Percentiles rank a stretch among this genome's conserved stretches.
Evolutionary conservation across 2,888 invertebrate genomes (phyloP).

Genomic region (Chesias legatella): DNA sequence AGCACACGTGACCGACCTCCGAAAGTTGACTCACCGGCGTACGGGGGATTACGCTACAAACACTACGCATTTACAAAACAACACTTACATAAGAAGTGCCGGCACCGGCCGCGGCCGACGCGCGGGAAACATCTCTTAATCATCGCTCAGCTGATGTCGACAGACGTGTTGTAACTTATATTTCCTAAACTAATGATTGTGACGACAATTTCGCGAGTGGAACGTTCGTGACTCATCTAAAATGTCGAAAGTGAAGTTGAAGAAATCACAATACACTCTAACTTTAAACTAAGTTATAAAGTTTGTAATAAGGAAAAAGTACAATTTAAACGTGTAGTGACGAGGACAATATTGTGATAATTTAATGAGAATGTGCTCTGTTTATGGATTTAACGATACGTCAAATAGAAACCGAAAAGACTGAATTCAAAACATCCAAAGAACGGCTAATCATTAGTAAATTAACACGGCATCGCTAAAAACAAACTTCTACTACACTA

Average conservation of each 20-base stretch:
- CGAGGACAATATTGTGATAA: slow-evolving; percentile 38
- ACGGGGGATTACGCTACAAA: slow-evolving; percentile 39
- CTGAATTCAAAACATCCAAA: slow-evolving; percentile 51
- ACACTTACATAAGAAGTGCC: slow-evolving; percentile 26
- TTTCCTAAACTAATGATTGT: slow-evolving; percentile 51
- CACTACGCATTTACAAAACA: slow-evolving; percentile 31
- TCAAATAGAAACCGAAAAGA: slow-evolving; percentile 36
- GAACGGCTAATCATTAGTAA: slow-evolving; percentile 46
- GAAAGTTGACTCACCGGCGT: slow-evolving; percentile 40
- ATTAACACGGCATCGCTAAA: slow-evolving; percentile 31
- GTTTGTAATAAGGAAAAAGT: slow-evolving; percentile 53
- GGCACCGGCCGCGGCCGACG: slow-evolving; percentile 41
- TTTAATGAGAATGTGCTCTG: slow-evolving; percentile 34
- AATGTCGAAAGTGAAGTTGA: slow-evolving; percentile 79
- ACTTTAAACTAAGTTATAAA: slow-evolving; percentile 48
- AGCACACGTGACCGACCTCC: slow-evolving; percentile 57
- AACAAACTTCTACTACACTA: slow-evolving; percentile 22
- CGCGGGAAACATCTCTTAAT: slow-evolving; percentile 54
- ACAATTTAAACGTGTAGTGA: slow-evolving; percentile 39
- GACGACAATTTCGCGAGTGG: slow-evolving; percentile 43
- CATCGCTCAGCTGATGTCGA: slow-evolving; percentile 67
- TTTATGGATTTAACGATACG: slow-evolving; percentile 20
- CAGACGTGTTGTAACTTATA: slow-evolving; percentile 30
- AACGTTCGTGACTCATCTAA: slow-evolving; percentile 68
- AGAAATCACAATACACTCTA: slow-evolving; percentile 54